Conservation (phyloP, 2,888 invertebrate genomes). For the Octonoba sinensis region DNA sequence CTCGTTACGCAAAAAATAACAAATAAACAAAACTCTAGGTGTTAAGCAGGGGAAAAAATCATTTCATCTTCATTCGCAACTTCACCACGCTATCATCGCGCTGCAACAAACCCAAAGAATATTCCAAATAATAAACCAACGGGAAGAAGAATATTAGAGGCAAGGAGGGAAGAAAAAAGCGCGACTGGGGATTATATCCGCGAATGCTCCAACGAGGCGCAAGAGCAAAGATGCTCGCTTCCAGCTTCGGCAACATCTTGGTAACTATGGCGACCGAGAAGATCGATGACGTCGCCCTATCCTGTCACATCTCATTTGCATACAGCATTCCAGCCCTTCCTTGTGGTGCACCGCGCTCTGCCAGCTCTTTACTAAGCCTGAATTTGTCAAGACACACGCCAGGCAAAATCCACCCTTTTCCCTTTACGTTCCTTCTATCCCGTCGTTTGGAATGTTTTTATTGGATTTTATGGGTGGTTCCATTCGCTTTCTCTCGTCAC, state of each 20-base stretch:
- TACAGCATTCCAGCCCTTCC: conserved; percentile 58
- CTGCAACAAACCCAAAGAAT: no score
- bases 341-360: conserved; percentile 60
- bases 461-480: conserved; percentile 64
- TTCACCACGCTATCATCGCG: no score
- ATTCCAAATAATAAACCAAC: no score
- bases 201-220: conserved; percentile 21
- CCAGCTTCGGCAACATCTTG: conserved; percentile 47
- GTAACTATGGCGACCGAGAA: conserved; percentile 44
- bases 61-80: no score
- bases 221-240: conserved; percentile 41
- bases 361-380: conserved; percentile 51
- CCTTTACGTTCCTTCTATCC: conserved; percentile 18
- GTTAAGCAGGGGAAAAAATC: no score
- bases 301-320: conserved; percentile 64
- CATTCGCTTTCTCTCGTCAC: conserved; percentile 63
- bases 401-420: conserved; percentile 5
- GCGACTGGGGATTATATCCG: no score
- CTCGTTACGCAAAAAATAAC: no score
- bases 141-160: no score
- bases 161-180: no score
- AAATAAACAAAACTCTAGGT: no score
- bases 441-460: conserved; percentile 61
- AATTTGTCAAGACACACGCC: conserved; percentile 53
- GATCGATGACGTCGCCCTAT: conserved; percentile 62